Conservation (phyloP, 2,888 invertebrate species). For the Hybos culiciformis region DNA sequence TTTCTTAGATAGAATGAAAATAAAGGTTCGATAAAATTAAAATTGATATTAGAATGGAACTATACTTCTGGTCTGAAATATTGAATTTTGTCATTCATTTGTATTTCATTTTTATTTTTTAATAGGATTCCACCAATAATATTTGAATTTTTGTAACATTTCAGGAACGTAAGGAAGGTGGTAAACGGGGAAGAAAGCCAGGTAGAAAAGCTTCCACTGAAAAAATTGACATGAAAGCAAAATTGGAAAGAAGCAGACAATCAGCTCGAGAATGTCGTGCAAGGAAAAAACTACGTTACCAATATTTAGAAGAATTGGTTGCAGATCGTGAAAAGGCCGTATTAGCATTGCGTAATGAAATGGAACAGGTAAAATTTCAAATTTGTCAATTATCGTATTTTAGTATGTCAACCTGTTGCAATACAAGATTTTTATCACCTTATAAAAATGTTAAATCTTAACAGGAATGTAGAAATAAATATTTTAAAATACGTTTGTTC, state of each 20-base stretch:
- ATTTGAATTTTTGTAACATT: no score
- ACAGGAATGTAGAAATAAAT: no score
- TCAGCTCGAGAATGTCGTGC: constrained; percentile 96
- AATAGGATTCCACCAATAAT: no score
- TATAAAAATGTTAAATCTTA: no score
- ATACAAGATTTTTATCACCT: not conserved
- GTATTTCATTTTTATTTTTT: no score
- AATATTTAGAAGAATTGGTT: constrained; percentile 91
- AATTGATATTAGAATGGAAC: no score
- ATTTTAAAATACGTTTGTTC: no score
- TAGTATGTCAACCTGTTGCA: not conserved
- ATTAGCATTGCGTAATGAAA: constrained; percentile 69
- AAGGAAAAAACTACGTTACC: constrained; percentile 90
- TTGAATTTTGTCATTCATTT: no score
- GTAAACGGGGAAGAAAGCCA: constrained; percentile 78
- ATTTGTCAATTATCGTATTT: constrained; percentile 3
- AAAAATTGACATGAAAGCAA: constrained; percentile 87
- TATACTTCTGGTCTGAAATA: no score
- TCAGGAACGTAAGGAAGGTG: constrained; percentile 57
- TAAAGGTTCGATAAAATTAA: no score
- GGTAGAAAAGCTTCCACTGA: constrained; percentile 71
- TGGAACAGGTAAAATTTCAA: constrained; percentile 64
- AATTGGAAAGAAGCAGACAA: constrained; percentile 90
- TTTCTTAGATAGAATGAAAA: no score
- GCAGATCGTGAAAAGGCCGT: constrained; percentile 88